These are phyloP conservation scores for Thera britannica DNA, from an alignment of 2,888 invertebrate genomes.

Conservation along the genomic window DNA sequence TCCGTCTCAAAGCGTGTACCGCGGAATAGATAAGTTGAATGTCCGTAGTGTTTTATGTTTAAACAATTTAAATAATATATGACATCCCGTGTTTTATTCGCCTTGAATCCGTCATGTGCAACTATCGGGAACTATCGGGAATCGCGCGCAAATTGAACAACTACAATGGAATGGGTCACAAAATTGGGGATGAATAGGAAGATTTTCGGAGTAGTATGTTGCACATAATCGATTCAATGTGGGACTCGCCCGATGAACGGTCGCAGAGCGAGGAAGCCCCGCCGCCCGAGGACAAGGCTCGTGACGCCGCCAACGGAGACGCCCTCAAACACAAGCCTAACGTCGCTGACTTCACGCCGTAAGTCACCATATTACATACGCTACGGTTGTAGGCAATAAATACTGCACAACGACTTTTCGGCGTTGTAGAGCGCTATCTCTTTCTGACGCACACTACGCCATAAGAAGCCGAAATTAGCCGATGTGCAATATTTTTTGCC, in stretches of 20 bases:
- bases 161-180: constrained; percentile 53
- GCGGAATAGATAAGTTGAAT: constrained; percentile 70
- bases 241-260: constrained; percentile 85
- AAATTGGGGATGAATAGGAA: constrained; percentile 78
- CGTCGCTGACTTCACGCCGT: constrained; percentile 86
- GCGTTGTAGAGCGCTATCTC: too few relatives aligned
- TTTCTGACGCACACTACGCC: too few relatives aligned
- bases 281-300: constrained; percentile 63
- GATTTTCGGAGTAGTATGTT: constrained; percentile 85
- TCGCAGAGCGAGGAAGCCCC: constrained; percentile 82
- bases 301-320: constrained; percentile 72
- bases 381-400: too few relatives aligned
- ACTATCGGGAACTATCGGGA: constrained; percentile 79
- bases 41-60: constrained; percentile 79
- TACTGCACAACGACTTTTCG: too few relatives aligned
- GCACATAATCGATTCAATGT: constrained; percentile 86
- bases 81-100: constrained; percentile 86
- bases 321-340: constrained; percentile 80
- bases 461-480: too few relatives aligned
- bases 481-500: too few relatives aligned
- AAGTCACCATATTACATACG: constrained; percentile 54
- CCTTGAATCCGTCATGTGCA: constrained; percentile 86
- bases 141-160: constrained; percentile 55
- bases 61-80: constrained; percentile 83
- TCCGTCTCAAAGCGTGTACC: constrained; percentile 38